Percentiles rank a stretch among this genome's conserved stretches.
These are phyloP conservation scores for Telmatochromis bifrenatus DNA, from an alignment of 2,113 vertebrate species.

Conservation along the genomic window DNA sequence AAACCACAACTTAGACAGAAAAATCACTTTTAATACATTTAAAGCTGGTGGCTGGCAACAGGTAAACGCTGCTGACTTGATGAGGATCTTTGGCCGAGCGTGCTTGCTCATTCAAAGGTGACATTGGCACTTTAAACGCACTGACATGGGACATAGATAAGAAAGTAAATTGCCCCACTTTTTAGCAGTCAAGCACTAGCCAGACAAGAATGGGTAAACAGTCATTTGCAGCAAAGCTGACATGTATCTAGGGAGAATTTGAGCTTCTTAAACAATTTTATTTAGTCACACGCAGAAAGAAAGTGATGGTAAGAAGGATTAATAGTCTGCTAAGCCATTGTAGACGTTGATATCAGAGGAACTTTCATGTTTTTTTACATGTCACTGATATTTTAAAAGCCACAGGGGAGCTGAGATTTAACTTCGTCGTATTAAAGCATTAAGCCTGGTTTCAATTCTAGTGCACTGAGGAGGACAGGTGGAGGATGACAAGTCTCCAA, in stretches of 20 bases:
- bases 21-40: not conserved
- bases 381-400: not conserved
- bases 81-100: not conserved
- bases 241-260: conserved; percentile 2
- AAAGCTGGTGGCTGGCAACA: not conserved
- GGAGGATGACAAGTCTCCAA: not conserved
- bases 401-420: not conserved
- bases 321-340: not conserved
- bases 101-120: not conserved
- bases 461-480: not conserved
- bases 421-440: not conserved
- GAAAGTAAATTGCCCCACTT: not conserved
- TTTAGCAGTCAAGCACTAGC: not conserved
- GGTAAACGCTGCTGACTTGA: not conserved
- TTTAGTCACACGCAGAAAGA: not conserved
- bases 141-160: not conserved
- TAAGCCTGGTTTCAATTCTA: not conserved
- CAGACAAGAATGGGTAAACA: not conserved
- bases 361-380: not conserved
- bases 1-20: fast-evolving
- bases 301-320: not conserved
- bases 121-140: not conserved
- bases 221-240: not conserved
- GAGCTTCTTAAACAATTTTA: not conserved
- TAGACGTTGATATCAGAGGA: not conserved